Percentiles rank a stretch among this genome's conserved stretches.
Conservation (phyloP, 2,888 invertebrate species). For the Phania funesta region DNA sequence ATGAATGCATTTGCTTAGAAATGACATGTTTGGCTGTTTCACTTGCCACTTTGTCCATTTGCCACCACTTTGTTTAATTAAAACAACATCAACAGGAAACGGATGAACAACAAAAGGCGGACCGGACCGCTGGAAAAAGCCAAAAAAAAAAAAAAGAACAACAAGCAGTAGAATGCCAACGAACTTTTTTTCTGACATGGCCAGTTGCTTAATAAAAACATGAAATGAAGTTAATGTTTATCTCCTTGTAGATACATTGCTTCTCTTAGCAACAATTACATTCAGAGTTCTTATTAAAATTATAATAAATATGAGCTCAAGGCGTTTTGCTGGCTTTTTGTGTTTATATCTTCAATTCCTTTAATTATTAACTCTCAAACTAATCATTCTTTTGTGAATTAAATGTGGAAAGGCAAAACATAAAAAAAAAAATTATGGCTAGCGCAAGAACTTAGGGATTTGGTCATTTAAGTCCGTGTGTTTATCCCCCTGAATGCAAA, state of each 20-base stretch:
- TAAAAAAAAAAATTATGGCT: too few species aligned
- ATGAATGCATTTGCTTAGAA: conserved; percentile 35
- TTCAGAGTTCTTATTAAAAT: conserved; percentile 39
- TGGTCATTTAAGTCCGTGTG: too few species aligned
- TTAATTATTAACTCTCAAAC: background rate
- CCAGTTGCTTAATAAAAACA: conserved; percentile 28
- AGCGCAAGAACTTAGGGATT: too few species aligned
- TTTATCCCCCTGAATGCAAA: too few species aligned
- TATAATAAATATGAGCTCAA: conserved; percentile 25
- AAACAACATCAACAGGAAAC: conserved; percentile 56
- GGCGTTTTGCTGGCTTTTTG: conserved; percentile 18
- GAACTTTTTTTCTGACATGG: conserved; percentile 30
- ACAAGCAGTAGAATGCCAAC: conserved; percentile 23
- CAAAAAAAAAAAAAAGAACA: background rate
- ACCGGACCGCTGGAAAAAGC: conserved; percentile 26
- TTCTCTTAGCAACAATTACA: conserved; percentile 36
- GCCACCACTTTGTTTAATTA: conserved; percentile 52
- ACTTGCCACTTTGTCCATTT: conserved; percentile 7
- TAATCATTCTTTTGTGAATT: too few species aligned
- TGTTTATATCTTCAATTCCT: background rate
- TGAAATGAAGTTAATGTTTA: conserved; percentile 21
- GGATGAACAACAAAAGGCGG: conserved; percentile 39
- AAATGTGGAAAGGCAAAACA: too few species aligned
- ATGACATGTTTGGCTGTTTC: conserved; percentile 25
- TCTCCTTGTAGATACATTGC: background rate